These are phyloP conservation scores for Megalopta genalis DNA, from an alignment of 1,140 invertebrate genomes.

Conservation along the genomic window DNA sequence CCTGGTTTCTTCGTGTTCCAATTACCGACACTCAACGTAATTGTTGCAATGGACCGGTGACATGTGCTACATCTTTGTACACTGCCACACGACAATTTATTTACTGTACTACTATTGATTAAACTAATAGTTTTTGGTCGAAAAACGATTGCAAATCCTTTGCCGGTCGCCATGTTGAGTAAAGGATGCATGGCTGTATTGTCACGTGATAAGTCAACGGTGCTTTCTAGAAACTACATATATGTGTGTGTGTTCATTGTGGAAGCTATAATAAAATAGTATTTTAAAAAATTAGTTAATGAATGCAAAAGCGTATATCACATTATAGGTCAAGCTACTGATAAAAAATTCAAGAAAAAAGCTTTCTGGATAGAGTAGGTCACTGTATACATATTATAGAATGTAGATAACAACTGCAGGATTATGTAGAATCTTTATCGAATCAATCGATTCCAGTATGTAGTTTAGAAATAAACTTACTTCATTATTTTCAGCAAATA, in stretches of 20 bases:
- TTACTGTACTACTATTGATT: slow-evolving; percentile 70
- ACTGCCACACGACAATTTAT: slow-evolving; percentile 56
- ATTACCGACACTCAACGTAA: slow-evolving; percentile 59
- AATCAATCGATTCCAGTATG: background rate
- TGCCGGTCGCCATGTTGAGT: slow-evolving; percentile 78
- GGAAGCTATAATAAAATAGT: background rate
- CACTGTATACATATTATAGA: too few relatives aligned
- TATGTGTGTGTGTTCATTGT: background rate
- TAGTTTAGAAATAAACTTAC: background rate
- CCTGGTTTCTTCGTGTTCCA: slow-evolving; percentile 57
- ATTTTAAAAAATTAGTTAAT: too few relatives aligned
- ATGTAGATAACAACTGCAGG: too few relatives aligned
- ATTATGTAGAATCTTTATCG: background rate
- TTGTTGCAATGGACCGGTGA: slow-evolving; percentile 61
- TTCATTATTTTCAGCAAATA: background rate
- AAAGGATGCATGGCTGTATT: slow-evolving; percentile 69
- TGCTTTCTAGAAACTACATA: slow-evolving; percentile 8
- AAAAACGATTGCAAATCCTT: slow-evolving; percentile 73
- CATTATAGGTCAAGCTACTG: too few relatives aligned
- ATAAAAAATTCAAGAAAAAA: too few relatives aligned
- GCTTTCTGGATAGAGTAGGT: too few relatives aligned
- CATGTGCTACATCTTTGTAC: slow-evolving; percentile 64
- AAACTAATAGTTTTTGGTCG: slow-evolving; percentile 70
- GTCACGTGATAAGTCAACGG: slow-evolving; percentile 15
- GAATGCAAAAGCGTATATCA: too few relatives aligned